phyloP scores from a whole-genome alignment of 2,113 vertebrate species.

The Grammomys dolichurus region DNA sequence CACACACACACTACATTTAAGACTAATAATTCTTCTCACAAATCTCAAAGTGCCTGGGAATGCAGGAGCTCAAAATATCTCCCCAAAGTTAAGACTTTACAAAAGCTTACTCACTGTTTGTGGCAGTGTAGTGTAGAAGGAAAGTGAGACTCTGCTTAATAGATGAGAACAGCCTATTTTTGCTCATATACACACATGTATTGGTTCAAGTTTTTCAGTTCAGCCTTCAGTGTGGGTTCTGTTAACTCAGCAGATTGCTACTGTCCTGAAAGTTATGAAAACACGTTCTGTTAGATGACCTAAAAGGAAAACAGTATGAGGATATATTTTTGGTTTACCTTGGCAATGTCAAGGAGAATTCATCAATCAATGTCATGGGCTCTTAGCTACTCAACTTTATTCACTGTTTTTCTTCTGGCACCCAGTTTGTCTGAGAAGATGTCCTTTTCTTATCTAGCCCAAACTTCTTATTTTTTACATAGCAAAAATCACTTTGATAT shows the following conservation, averaged over 20 bases:
- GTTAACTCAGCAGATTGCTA: constrained; percentile 56
- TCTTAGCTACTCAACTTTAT: neutral
- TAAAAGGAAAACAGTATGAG: neutral
- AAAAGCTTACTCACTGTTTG: constrained; percentile 39
- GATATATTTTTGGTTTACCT: constrained; percentile 49
- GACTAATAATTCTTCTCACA: neutral
- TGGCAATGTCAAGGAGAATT: constrained; percentile 24
- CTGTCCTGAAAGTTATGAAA: constrained; percentile 22
- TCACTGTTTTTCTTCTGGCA: constrained; percentile 15
- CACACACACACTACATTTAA: neutral
- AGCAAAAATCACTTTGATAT: neutral
- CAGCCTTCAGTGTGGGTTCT: constrained; percentile 29
- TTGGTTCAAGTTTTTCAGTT: neutral
- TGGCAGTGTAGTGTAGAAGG: neutral
- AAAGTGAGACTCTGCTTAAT: constrained; percentile 36
- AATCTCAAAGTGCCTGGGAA: neutral
- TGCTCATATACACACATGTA: neutral
- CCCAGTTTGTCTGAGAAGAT: constrained; percentile 12
- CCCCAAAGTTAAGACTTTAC: constrained; percentile 39
- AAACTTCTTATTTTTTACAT: neutral
- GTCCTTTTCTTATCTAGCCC: neutral
- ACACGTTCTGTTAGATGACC: neutral
- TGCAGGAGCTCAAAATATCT: neutral
- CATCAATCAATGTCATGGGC: constrained; percentile 34
- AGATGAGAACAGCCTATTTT: constrained; percentile 9